Evolutionary conservation across 2,113 vertebrate genomes (phyloP).

Genomic region (Sciurus niger): DNA sequence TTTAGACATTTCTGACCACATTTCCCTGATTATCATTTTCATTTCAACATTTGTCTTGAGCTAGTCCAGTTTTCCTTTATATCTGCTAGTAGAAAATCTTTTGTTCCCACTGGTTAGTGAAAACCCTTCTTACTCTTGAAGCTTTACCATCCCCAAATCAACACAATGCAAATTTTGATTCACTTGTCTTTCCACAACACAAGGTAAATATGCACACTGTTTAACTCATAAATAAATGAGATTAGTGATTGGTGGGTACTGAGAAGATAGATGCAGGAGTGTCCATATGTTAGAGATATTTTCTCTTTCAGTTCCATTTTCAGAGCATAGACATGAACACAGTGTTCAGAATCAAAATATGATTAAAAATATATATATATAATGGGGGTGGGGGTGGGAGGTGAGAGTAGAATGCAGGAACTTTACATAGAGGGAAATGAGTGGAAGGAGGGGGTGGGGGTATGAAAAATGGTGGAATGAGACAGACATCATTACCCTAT

Average conservation of each 20-base stretch:
- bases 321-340: background rate
- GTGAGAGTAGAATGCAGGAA: no score
- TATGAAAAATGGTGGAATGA: no score
- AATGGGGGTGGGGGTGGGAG: no score
- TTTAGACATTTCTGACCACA: background rate
- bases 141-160: background rate
- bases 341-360: background rate
- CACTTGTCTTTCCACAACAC: background rate
- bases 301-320: background rate
- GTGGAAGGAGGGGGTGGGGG: no score
- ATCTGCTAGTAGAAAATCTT: background rate
- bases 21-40: background rate
- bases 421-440: no score
- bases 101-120: background rate
- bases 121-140: background rate
- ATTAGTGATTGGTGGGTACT: background rate
- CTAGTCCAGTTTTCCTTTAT: background rate
- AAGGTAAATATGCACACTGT: background rate
- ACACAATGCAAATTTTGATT: background rate
- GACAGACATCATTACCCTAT: no score
- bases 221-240: background rate
- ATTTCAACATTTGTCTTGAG: background rate
- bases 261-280: background rate
- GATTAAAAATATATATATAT: background rate
- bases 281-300: rapidly evolving